These are phyloP conservation scores for Paguma larvata DNA, from an alignment of 2,797 vertebrate species.

Conservation along the genomic window DNA sequence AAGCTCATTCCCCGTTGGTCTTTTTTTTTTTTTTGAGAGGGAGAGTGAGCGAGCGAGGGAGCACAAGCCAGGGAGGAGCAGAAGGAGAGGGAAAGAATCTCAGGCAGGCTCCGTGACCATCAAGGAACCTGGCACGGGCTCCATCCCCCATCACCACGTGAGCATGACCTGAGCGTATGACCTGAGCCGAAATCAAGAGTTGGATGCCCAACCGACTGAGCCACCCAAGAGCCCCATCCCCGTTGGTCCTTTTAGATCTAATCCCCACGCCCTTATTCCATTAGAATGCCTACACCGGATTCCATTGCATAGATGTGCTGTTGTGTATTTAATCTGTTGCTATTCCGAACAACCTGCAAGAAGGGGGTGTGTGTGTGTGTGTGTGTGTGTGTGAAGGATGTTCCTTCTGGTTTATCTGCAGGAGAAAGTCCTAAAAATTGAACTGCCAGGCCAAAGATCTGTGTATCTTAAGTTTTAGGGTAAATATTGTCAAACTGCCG, in stretches of 20 bases:
- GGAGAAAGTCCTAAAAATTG: background rate
- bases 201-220: no score
- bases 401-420: background rate
- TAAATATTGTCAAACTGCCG: background rate
- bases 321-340: background rate
- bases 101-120: no score
- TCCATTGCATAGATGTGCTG: fast-evolving
- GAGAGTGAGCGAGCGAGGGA: no score
- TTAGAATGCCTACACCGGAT: background rate
- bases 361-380: background rate
- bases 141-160: no score
- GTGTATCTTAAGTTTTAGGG: background rate
- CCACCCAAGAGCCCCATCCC: no score
- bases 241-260: background rate
- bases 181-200: no score
- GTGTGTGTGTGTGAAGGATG: background rate
- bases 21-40: no score
- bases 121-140: no score
- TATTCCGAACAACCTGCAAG: background rate
- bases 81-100: no score
- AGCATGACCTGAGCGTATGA: no score
- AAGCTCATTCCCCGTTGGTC: background rate
- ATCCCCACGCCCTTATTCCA: background rate
- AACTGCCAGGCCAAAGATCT: background rate
- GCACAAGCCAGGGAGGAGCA: no score